A percentile compares a stretch with the other conserved stretches of the same genome.
Conservation (phyloP, 2,797 vertebrate species). For the Rhinophrynus dorsalis region DNA sequence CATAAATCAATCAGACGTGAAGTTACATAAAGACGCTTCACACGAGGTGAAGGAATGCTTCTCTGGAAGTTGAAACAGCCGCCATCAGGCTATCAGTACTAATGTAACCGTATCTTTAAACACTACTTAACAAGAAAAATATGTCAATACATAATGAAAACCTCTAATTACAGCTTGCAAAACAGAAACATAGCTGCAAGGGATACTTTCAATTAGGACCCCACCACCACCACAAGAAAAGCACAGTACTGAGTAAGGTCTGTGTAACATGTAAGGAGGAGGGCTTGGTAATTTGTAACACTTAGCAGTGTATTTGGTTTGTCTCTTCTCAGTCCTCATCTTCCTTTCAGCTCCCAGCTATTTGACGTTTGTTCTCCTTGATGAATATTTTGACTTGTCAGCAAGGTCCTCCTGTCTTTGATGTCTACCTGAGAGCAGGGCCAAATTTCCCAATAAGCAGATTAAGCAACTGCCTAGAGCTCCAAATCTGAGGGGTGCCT, state of each 20-base stretch:
- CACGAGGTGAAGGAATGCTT: constrained; percentile 7
- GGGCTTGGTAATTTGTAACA: constrained; percentile 75
- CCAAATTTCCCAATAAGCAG: no score
- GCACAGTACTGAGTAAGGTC: constrained; percentile 33
- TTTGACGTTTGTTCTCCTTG: constrained; percentile 69
- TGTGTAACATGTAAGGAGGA: constrained; percentile 26
- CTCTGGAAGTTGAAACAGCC: constrained; percentile 56
- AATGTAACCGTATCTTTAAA: constrained; percentile 76
- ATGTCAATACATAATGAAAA: constrained; percentile 79
- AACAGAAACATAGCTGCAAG: constrained; percentile 77
- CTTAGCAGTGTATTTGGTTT: constrained; percentile 73
- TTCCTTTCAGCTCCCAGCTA: constrained; percentile 67
- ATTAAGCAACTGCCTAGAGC: no score
- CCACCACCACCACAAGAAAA: constrained; percentile 81
- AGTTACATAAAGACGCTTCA: constrained; percentile 6
- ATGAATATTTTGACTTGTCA: constrained; percentile 75
- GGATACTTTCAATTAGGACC: constrained; percentile 82
- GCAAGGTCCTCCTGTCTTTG: constrained; percentile 59
- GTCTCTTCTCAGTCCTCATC: constrained; percentile 69
- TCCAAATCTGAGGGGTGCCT: no score
- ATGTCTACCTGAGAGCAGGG: no score
- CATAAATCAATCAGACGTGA: constrained; percentile 16
- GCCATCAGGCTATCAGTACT: constrained; percentile 78
- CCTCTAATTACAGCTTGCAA: constrained; percentile 77
- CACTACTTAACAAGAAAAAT: constrained; percentile 84